Percentiles rank a stretch among this genome's conserved stretches.
These are phyloP conservation scores for Laupala kohalensis DNA, from an alignment of 1,140 invertebrate species.

Conservation along the genomic window DNA sequence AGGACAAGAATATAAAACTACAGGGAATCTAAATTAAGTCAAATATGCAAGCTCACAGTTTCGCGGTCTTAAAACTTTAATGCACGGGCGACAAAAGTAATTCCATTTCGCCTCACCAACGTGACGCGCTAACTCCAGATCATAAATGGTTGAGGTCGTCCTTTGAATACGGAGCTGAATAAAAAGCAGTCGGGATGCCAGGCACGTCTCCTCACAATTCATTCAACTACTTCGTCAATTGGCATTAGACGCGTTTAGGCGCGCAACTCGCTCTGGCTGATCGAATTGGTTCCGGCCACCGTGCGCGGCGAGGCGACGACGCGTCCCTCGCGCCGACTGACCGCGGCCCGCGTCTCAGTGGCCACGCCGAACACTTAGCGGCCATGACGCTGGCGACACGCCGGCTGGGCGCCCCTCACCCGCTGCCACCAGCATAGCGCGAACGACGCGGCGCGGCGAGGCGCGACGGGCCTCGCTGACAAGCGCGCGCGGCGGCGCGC, in stretches of 20 bases:
- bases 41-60: too few relatives aligned
- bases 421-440: background rate
- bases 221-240: background rate
- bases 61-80: too few relatives aligned
- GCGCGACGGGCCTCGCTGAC: too few relatives aligned
- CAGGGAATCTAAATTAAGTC: too few relatives aligned
- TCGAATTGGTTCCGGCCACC: background rate
- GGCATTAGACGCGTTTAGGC: background rate
- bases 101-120: background rate
- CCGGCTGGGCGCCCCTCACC: too few relatives aligned
- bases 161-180: background rate
- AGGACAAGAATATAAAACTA: too few relatives aligned
- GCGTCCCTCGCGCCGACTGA: too few relatives aligned
- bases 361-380: background rate
- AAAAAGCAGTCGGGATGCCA: background rate
- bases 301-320: too few relatives aligned
- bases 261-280: background rate
- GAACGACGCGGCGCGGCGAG: background rate
- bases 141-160: background rate
- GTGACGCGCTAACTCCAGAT: background rate
- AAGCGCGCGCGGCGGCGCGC: too few relatives aligned
- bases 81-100: too few relatives aligned
- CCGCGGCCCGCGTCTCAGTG: background rate
- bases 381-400: background rate
- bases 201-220: background rate